Conservation (phyloP, 2,113 vertebrate genomes). For the Ploceus nigricollis region DNA sequence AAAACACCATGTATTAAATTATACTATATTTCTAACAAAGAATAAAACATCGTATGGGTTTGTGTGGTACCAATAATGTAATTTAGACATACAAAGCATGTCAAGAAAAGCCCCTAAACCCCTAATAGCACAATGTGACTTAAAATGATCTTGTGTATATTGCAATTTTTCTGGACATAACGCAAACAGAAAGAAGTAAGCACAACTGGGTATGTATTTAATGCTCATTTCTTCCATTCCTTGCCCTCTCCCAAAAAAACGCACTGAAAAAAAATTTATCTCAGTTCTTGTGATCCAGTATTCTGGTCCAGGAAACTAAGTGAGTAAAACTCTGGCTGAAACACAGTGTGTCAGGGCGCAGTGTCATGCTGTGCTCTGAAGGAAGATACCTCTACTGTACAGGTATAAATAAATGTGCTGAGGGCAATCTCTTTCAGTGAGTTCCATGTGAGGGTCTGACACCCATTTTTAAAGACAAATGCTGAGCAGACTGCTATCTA, state of each 20-base stretch:
- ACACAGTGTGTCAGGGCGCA: too few species aligned
- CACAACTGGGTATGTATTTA: background rate
- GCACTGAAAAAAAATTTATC: background rate
- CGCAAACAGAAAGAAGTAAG: background rate
- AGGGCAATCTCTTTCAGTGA: background rate
- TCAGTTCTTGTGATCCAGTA: background rate
- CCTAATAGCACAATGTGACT: background rate
- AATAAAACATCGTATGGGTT: background rate
- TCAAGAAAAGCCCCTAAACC: background rate
- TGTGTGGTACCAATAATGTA: background rate
- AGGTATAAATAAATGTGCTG: background rate
- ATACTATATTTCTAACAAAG: background rate
- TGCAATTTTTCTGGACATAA: background rate
- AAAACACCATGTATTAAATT: background rate
- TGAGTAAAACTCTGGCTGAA: background rate
- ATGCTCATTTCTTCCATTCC: background rate
- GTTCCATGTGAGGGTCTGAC: background rate
- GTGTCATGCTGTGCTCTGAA: background rate
- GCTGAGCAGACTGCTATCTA: background rate
- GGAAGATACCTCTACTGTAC: background rate
- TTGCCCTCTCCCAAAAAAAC: fast-evolving
- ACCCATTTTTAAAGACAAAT: background rate
- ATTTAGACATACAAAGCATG: background rate
- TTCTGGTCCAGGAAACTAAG: background rate
- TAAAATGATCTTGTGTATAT: background rate